Percentiles rank a stretch among this genome's conserved stretches.
Evolutionary conservation across 2,888 invertebrate genomes (phyloP).

Genomic region (Mythimna pallens): DNA sequence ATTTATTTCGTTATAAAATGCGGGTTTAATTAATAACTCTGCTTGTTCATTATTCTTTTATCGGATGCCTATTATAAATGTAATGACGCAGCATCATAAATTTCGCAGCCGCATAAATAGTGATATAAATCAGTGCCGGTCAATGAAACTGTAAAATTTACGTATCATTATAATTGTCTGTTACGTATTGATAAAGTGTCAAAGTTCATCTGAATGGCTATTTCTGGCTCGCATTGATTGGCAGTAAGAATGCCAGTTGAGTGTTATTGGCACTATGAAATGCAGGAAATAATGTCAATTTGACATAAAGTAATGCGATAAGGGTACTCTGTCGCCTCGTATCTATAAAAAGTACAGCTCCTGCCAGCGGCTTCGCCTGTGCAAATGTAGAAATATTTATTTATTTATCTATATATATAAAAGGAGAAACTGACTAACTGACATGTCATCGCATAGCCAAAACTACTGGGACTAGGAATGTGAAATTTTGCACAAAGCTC

Average conservation of each 20-base stretch:
- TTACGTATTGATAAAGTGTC: conserved; percentile 62
- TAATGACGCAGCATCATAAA: conserved; percentile 42
- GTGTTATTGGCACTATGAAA: conserved; percentile 53
- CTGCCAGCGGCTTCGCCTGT: no score
- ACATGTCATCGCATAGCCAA: no score
- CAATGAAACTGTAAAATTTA: conserved; percentile 61
- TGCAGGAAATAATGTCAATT: conserved; percentile 47
- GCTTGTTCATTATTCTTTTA: conserved; percentile 35
- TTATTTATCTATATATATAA: no score
- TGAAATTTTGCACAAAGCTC: no score
- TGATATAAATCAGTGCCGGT: conserved; percentile 58
- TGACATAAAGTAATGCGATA: conserved; percentile 31
- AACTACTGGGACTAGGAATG: no score
- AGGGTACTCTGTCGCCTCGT: conserved; percentile 1
- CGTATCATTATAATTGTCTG: conserved; percentile 51
- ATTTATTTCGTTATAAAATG: conserved; percentile 38
- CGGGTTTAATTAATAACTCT: conserved; percentile 41
- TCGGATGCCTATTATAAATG: conserved; percentile 37
- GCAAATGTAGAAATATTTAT: no score
- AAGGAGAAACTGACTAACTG: no score
- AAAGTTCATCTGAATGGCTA: conserved; percentile 60
- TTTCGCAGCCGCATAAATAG: conserved; percentile 42
- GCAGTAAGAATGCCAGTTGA: conserved; percentile 41
- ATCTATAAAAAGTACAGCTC: conserved; percentile 3
- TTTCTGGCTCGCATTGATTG: conserved; percentile 56